These are phyloP conservation scores for Ophioderma brevispina DNA, from an alignment of 35 echinoderm and acorn worm genomes.

Conservation along the genomic window DNA sequence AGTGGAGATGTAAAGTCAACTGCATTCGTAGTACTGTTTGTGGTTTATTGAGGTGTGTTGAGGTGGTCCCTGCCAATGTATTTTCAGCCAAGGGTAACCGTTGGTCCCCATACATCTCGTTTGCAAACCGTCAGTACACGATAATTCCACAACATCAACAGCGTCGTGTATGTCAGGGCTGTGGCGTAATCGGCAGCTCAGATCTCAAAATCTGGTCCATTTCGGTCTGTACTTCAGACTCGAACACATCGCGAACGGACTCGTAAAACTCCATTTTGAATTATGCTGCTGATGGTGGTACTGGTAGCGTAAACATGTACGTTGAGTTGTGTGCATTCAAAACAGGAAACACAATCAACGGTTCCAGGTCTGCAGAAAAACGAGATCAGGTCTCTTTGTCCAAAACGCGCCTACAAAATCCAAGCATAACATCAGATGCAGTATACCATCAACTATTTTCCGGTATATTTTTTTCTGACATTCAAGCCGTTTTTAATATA, in stretches of 20 bases:
- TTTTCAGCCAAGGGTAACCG: background rate
- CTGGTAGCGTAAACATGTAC: background rate
- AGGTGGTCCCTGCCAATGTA: conserved; percentile 17
- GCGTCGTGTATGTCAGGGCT: background rate
- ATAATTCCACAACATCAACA: background rate
- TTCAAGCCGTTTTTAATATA: background rate
- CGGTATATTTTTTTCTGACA: background rate
- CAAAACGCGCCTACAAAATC: background rate
- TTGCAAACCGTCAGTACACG: conserved; percentile 33
- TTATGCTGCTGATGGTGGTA: background rate
- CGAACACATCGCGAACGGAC: conserved; percentile 90
- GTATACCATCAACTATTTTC: background rate
- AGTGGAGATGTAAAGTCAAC: conserved; percentile 62
- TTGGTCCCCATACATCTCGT: background rate
- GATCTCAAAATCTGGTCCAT: conserved; percentile 87
- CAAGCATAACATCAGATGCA: background rate
- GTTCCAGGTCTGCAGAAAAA: conserved; percentile 16
- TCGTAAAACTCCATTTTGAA: conserved; percentile 81
- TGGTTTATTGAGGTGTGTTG: conserved; percentile 21
- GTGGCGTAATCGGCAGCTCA: conserved; percentile 46
- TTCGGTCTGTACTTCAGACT: conserved; percentile 87
- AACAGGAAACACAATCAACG: conserved; percentile 1
- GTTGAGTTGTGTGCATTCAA: background rate
- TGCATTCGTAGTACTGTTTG: conserved; percentile 32
- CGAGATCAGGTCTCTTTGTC: background rate